These are phyloP conservation scores for Nycticorax nycticorax DNA, from an alignment of 2,113 vertebrate species.

Conservation along the genomic window DNA sequence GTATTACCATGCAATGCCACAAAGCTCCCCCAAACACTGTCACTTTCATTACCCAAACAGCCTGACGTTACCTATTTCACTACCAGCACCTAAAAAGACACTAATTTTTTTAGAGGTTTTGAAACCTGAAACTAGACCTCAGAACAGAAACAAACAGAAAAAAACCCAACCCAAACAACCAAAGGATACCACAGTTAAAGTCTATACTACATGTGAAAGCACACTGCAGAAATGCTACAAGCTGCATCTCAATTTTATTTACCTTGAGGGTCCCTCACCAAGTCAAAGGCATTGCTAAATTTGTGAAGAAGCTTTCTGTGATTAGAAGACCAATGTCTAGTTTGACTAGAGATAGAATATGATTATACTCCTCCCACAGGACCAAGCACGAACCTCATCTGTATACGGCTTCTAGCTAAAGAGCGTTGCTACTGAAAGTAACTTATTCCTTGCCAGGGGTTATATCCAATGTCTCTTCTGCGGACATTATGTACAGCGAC, in stretches of 20 bases:
- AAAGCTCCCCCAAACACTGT: slow-evolving; percentile 29
- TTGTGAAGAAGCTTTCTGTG: background rate
- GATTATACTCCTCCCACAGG: background rate
- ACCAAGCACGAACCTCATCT: background rate
- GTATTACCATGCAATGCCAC: background rate
- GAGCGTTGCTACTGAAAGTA: background rate
- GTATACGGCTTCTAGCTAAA: background rate
- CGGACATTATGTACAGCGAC: background rate
- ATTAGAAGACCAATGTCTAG: background rate
- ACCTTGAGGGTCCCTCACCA: background rate
- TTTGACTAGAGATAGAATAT: background rate
- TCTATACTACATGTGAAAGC: background rate
- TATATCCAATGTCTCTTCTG: background rate
- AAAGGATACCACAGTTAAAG: background rate
- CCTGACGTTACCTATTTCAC: background rate
- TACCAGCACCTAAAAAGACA: background rate
- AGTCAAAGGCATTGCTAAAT: background rate
- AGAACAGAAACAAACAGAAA: background rate
- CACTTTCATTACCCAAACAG: slow-evolving; percentile 20
- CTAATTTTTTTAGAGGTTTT: background rate
- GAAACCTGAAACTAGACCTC: slow-evolving; percentile 15
- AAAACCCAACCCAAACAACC: background rate
- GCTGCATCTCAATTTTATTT: background rate
- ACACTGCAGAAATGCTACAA: background rate
- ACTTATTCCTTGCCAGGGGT: background rate